phyloP scores from a whole-genome alignment of 2,797 vertebrate genomes.

The Muraenolepis orangiensis region DNA sequence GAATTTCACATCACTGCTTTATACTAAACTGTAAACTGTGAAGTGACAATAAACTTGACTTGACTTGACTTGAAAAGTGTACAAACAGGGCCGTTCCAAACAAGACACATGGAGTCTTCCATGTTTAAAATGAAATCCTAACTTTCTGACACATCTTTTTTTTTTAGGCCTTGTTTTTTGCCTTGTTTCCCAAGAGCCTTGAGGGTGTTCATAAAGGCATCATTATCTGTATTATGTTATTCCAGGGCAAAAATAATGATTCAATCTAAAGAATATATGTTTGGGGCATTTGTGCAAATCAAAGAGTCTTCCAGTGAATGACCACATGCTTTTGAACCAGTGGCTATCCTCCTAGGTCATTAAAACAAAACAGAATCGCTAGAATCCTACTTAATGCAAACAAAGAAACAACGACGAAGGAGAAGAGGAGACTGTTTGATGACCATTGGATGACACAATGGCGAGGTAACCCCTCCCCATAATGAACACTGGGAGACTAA shows the following conservation, averaged over 20 bases:
- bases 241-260: neutral
- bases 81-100: too few relatives aligned
- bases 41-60: too few relatives aligned
- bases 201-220: neutral
- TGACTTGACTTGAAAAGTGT: too few relatives aligned
- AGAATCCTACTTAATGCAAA: conserved; percentile 3
- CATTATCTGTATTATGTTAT: neutral
- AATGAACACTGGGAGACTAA: conserved; percentile 11
- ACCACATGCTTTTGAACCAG: neutral
- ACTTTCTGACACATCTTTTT: neutral
- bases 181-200: neutral
- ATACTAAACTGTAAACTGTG: too few relatives aligned
- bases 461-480: conserved; percentile 3
- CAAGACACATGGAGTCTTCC: too few relatives aligned
- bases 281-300: neutral
- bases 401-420: neutral
- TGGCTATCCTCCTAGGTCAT: neutral
- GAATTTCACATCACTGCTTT: too few relatives aligned
- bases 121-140: too few relatives aligned
- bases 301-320: neutral
- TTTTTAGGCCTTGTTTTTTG: neutral
- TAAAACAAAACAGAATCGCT: neutral
- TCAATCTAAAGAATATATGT: neutral
- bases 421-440: conserved; percentile 12
- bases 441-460: conserved; percentile 7